phyloP scores from a whole-genome alignment of 2,797 vertebrate species.

The Lophius americanus region DNA sequence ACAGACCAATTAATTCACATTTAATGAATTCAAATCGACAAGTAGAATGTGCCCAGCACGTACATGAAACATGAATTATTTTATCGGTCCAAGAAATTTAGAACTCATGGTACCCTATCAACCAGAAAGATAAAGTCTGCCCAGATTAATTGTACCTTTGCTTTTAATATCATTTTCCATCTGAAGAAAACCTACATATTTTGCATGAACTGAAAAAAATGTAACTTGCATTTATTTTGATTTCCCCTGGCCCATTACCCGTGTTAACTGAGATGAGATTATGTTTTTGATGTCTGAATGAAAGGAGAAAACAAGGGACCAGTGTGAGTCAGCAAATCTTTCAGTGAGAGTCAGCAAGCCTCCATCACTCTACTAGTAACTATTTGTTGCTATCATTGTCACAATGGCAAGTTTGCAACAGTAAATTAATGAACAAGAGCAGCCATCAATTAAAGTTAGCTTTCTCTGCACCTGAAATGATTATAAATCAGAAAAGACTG shows the following conservation, averaged over 20 bases:
- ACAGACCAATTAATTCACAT: constrained; percentile 29
- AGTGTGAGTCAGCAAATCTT: constrained; percentile 67
- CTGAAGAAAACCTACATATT: constrained; percentile 9
- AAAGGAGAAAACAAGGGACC: constrained; percentile 26
- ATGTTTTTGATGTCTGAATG: constrained; percentile 33
- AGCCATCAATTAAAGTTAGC: constrained; percentile 56
- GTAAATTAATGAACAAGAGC: constrained; percentile 44
- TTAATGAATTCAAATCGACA: constrained; percentile 14
- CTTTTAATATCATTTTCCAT: constrained; percentile 11
- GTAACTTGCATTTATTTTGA: constrained; percentile 8
- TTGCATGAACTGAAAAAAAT: constrained; percentile 24
- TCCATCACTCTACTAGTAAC: constrained; percentile 35
- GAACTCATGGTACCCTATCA: constrained; percentile 22
- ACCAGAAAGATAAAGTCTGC: constrained; percentile 35
- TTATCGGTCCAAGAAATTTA: constrained; percentile 11
- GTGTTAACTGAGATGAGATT: constrained; percentile 42
- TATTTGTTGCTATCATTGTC: constrained; percentile 51
- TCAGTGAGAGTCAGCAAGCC: constrained; percentile 48
- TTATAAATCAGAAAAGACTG: constrained; percentile 51
- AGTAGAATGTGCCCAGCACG: constrained; percentile 1
- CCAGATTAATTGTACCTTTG: constrained; percentile 6
- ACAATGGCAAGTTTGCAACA: constrained; percentile 43
- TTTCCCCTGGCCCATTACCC: constrained; percentile 10
- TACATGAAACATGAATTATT: constrained; percentile 2
- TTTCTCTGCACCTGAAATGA: constrained; percentile 30